Percentiles rank a stretch among this genome's conserved stretches.
These are phyloP conservation scores for Scalopus aquaticus DNA, from an alignment of 2,113 vertebrate species.

Conservation along the genomic window DNA sequence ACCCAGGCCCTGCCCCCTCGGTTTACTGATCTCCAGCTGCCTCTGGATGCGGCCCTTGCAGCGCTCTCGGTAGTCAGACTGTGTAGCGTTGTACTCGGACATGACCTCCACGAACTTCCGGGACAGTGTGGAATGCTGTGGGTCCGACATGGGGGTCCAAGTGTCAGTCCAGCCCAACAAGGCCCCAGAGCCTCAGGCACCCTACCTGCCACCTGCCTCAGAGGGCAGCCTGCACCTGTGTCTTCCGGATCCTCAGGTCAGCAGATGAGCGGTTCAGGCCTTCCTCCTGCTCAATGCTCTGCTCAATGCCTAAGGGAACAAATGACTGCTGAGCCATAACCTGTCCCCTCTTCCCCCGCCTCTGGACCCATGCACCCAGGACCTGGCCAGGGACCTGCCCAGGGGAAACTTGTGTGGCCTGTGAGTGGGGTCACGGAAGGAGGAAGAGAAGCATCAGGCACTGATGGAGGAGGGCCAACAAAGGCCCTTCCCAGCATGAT, in stretches of 20 bases:
- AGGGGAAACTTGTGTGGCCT: no score
- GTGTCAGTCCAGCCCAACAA: not conserved
- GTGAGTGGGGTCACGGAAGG: not conserved
- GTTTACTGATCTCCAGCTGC: slow-evolving; percentile 91
- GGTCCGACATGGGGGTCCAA: not conserved
- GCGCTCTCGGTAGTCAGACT: slow-evolving; percentile 89
- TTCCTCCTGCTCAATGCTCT: slow-evolving; percentile 97
- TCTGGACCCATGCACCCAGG: not conserved
- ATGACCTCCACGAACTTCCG: slow-evolving; percentile 92
- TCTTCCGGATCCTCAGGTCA: slow-evolving; percentile 97
- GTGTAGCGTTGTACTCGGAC: slow-evolving; percentile 90
- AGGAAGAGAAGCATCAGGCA: not conserved
- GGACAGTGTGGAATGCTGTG: slow-evolving; percentile 88
- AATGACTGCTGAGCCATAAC: not conserved
- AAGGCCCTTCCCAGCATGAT: not conserved
- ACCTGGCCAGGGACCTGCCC: not conserved
- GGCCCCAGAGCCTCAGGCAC: not conserved
- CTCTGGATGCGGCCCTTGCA: slow-evolving; percentile 91
- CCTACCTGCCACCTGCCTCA: not conserved
- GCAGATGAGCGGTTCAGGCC: slow-evolving; percentile 94
- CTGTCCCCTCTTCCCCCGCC: not conserved
- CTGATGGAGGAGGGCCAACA: not conserved
- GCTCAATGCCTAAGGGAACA: slow-evolving; percentile 91
- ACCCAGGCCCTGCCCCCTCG: not conserved
- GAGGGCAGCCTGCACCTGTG: slow-evolving; percentile 87